Conservation (phyloP, 1,140 invertebrate genomes). For the Drosophila mojavensis region DNA sequence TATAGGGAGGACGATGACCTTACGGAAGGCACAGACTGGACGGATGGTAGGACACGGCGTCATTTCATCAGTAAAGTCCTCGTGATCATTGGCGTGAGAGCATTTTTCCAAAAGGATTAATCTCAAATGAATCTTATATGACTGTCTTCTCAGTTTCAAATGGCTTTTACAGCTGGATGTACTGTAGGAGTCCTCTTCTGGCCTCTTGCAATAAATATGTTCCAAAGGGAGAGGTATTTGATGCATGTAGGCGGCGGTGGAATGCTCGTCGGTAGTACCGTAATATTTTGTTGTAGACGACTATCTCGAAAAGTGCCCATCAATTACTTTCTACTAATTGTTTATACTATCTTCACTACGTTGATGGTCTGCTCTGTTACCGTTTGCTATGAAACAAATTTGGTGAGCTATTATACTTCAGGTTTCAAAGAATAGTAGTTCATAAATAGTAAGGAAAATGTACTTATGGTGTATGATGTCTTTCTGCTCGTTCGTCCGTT, state of each 20-base stretch:
- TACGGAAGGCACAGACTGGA: background rate
- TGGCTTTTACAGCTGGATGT: background rate
- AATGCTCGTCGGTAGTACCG: background rate
- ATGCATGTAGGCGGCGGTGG: background rate
- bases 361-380: background rate
- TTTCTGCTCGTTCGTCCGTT: too few relatives aligned
- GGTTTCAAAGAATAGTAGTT: too few relatives aligned
- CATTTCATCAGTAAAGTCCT: slow-evolving; percentile 33
- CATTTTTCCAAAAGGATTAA: background rate
- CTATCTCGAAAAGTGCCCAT: slow-evolving; percentile 3
- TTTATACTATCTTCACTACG: background rate
- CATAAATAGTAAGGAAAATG: too few relatives aligned
- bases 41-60: slow-evolving; percentile 2
- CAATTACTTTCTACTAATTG: slow-evolving; percentile 24
- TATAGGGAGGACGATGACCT: background rate
- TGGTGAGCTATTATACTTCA: slow-evolving; percentile 4
- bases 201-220: too few relatives aligned
- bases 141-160: background rate
- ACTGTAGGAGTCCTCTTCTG: too few relatives aligned
- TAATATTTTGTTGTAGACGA: background rate
- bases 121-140: background rate
- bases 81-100: slow-evolving; percentile 19
- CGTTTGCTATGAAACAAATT: background rate
- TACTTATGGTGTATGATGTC: too few relatives aligned
- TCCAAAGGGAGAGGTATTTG: background rate